Base-by-base conservation (phyloP, 2,888 invertebrate species). In the Pheosia tremula region DNA sequence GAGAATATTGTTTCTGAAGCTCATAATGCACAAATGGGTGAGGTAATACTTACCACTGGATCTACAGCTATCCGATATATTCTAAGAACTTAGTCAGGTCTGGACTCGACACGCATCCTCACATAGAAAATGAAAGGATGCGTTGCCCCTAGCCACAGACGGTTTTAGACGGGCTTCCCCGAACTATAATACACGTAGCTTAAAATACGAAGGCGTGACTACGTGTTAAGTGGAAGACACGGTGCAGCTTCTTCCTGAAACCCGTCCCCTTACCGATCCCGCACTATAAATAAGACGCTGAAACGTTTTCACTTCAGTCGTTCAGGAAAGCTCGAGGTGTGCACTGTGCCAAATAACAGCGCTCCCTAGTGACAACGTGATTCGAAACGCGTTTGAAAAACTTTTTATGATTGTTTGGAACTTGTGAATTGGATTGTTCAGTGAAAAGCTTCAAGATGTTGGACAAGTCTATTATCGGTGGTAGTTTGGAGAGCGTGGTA, bases 401-500 rank as follows among this genome's bases (percentile, higher is more conserved):
- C 52, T 66, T 62, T 59, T 67, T 72, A 69, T 78, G 75, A 75
- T 67, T 72, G 64, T 62, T 52, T 41, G 10, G 47, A 58, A 64
- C 66, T 74, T 79, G 83, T 84, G 81, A 72, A 75, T 77, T 78
- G 83, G 81, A 80, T 74, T 79, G 70, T 72, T 67, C 64, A 65
- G 75, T 75, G 75, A 59, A 47, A 72, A 66, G 71, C 77, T 77
- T 78, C 74, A 86, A 80, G 53, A 93, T 93, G 93, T 86, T 93
- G 92, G 93, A 93, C 87, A 91, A 89, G 79, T 84, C 86, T 58
- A 83, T 89, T 67, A 67, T 93, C 69, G 92, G 93, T 67, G 91
- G 90, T 79, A 93, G 93, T 84, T 93, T 91, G 93, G 93, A 93
- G 80, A 93, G 93, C 77, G 91, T 93, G 87, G 93, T 93, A 84